Base-by-base conservation (phyloP, 1,140 invertebrate genomes). In the Philopotamus ludificatus region DNA sequence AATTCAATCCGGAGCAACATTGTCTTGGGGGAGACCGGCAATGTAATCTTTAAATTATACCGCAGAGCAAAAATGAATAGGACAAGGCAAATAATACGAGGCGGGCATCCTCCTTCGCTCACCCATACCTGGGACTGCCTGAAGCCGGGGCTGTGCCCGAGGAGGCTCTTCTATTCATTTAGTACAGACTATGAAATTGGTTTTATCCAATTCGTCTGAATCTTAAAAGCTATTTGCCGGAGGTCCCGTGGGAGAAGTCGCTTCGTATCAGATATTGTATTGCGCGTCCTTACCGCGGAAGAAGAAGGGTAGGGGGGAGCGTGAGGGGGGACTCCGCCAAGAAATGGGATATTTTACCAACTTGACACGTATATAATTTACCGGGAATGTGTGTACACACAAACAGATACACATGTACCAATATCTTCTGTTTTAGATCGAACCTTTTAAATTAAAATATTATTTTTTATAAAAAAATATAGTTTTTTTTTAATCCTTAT, bases 171-270 rank as follows among this genome's bases (percentile, higher is more conserved):
- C 67, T 51, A 66, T 70, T 70, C 61, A 66, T 64, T 63, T 66
- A 70, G 63, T 70, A 66, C 68, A 66, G 65, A 66, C 68, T 66
- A 66, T 70, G 65, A 70, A 70, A 70, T 70, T 66, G 68, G 68
- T 66, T 70, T 70, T 70, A 70, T 70, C 68, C 68, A 70, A 70
- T 70, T 70, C 68, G 68, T 70, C 68, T 70, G 68, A 66, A 70
- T 70, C 68, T 70, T 70, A 70, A 67, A 67, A 70, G 65, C 68
- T 64, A 70, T 70, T 70, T 70, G 64, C 68, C 44, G 41, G 58
- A 15, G 53, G 42, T 70, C 68, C 54, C 68, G 18, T 1, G 68
- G 61, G 68, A 70, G 22, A 39, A 61, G 60, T 57, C 65, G 60
- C 59, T 59, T 54, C 65, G 68, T 53, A 63, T 66, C 64, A 47